Evolutionary conservation across 2,113 vertebrate genomes (phyloP), one percentile per base, ranked within the genome.

Genomic region (Chloroceryle aenea): DNA sequence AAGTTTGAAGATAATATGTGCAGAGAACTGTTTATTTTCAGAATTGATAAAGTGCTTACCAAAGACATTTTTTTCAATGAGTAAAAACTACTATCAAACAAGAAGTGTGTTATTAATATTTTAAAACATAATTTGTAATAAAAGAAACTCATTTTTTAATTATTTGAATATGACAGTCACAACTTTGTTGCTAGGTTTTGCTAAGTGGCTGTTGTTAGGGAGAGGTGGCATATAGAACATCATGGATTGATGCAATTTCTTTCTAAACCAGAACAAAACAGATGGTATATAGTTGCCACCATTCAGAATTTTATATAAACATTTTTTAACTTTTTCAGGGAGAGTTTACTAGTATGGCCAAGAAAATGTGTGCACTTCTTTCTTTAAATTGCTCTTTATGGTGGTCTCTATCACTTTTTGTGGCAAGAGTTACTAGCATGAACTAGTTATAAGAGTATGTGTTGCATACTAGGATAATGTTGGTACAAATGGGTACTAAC

Each of bases 241-340:
- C n/a, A 77, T 32, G n/a, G 43, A 94, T 50, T 81, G 64, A 80
- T 71, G 90, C 64, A 90, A 55, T 74, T 90, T 71, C 73, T 87
- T 87, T 85, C 82, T 88, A 83, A 96, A 91, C 43, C 61, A 88
- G 91, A 90, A 89, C 52, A 92, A 86, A 91, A 81, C 85, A 97
- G 89, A 96, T 86, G 90, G 73, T 71, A 61, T 43, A 84, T 45
- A 95, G 68, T 38, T 95, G 66, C 81, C 50, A 85, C 77, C 52
- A 66, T 90, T 92, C 67, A 87, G 42, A 55, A 47, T 56, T 90
- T 83, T 93, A 89, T 89, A 73, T 52, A 92, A 72, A 58, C 42
- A 29, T 25, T 7, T 94, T 89, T 89, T 69, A 86, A 23, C 48
- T 84, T 91, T 66, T 87, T 73, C 59, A 88, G 12, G 43, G 58